A percentile compares a stretch with the other conserved stretches of the same genome.
These are phyloP conservation scores for Coregonus ussuriensis DNA, from an alignment of 2,797 vertebrate genomes.

Conservation along the genomic window DNA sequence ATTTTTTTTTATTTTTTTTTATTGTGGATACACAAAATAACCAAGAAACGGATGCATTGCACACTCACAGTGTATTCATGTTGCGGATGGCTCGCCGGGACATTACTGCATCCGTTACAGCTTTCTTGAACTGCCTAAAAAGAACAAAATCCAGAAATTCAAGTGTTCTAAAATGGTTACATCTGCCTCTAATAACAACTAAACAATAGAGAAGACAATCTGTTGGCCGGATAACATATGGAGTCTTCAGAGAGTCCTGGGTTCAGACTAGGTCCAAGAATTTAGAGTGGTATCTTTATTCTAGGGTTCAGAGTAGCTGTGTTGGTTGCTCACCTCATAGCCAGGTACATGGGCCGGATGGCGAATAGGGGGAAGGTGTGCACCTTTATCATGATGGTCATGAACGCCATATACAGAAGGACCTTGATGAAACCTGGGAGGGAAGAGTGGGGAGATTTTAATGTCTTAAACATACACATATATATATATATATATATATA, in stretches of 20 bases:
- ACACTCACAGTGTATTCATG: conserved; percentile 96
- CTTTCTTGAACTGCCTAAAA: conserved; percentile 94
- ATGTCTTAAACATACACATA: background rate
- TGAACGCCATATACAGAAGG: conserved; percentile 96
- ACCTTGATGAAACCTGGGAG: conserved; percentile 92
- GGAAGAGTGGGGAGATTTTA: background rate
- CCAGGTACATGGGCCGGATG: conserved; percentile 96
- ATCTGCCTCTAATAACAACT: background rate
- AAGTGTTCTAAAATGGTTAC: conserved; percentile 4
- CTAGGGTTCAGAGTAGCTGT: background rate
- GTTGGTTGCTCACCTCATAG: conserved; percentile 88
- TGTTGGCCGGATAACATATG: background rate
- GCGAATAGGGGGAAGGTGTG: conserved; percentile 98
- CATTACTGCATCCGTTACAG: conserved; percentile 96
- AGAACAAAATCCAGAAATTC: background rate
- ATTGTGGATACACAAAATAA: background rate
- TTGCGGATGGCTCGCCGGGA: conserved; percentile 95
- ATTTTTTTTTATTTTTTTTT: background rate
- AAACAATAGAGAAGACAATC: background rate
- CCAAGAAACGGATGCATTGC: background rate
- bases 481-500: background rate
- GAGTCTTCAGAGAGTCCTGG: background rate
- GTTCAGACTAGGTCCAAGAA: background rate
- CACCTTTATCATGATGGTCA: conserved; percentile 99
- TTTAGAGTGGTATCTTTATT: background rate